Evolutionary conservation across 2,888 invertebrate genomes (phyloP).

Genomic region (Agrotis exclamationis): DNA sequence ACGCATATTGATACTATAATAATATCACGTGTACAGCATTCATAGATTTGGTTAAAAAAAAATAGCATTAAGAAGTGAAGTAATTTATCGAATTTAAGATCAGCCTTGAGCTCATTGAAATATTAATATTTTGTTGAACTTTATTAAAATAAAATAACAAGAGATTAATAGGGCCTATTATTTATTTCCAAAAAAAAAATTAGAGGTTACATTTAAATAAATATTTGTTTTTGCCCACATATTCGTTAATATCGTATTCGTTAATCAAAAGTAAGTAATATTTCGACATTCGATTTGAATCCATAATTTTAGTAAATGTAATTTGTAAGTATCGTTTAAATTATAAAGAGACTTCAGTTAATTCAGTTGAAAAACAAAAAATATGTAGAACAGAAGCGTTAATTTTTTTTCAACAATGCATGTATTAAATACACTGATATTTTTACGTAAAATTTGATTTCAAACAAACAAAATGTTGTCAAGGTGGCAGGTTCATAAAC

Average conservation of each 20-base stretch:
- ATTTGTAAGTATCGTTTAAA: too few species aligned
- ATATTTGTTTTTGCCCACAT: too few species aligned
- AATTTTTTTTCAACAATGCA: too few species aligned
- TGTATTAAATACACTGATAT: too few species aligned
- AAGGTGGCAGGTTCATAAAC: background rate
- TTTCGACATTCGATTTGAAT: background rate
- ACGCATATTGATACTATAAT: too few species aligned
- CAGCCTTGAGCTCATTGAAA: conserved; percentile 26
- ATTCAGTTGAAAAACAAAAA: too few species aligned
- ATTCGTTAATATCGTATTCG: too few species aligned
- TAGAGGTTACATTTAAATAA: too few species aligned
- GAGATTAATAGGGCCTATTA: background rate
- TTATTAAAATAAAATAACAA: conserved; percentile 9
- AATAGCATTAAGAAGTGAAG: conserved; percentile 3
- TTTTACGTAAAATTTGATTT: background rate
- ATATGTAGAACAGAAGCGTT: too few species aligned
- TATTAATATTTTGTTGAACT: conserved; percentile 5
- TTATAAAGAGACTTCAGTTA: too few species aligned
- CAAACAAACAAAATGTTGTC: too few species aligned
- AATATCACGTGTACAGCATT: background rate
- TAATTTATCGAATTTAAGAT: conserved; percentile 19
- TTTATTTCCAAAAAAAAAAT: background rate
- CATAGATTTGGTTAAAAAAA: background rate
- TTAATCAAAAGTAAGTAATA: too few species aligned
- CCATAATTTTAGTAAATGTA: background rate